phyloP scores from a whole-genome alignment of 2,888 invertebrate species.

The Amaurobius ferox region DNA sequence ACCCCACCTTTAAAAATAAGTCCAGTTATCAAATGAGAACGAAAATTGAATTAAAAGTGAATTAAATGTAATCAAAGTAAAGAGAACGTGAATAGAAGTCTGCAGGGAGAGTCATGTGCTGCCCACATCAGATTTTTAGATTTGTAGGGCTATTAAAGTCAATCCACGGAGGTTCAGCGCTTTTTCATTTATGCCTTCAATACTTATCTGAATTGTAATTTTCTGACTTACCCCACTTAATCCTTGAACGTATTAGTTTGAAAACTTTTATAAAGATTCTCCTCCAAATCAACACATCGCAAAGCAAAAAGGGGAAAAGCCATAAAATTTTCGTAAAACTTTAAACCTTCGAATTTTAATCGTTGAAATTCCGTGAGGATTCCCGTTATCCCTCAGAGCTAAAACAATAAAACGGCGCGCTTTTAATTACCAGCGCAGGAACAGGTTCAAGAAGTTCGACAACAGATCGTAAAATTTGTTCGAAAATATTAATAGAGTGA shows the following conservation, averaged over 20 bases:
- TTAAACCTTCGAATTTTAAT: constrained; percentile 42
- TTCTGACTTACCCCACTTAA: background rate
- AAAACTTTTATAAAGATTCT: constrained; percentile 1
- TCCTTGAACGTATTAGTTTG: too few relatives aligned
- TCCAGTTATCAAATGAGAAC: too few relatives aligned
- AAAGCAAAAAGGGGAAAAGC: constrained; percentile 3
- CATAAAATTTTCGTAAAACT: constrained; percentile 28
- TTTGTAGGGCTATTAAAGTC: too few relatives aligned
- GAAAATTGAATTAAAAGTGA: too few relatives aligned
- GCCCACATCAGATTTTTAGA: too few relatives aligned
- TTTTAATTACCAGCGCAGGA: constrained; percentile 42
- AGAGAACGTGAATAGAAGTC: too few relatives aligned
- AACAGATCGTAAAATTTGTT: constrained; percentile 56
- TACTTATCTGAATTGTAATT: too few relatives aligned
- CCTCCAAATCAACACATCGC: background rate
- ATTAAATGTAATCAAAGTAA: too few relatives aligned
- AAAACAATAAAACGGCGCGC: constrained; percentile 50
- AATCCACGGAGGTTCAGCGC: too few relatives aligned
- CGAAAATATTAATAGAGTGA: constrained; percentile 32
- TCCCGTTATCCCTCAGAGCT: constrained; percentile 30
- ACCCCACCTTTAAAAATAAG: too few relatives aligned
- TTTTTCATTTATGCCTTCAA: too few relatives aligned
- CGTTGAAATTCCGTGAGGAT: constrained; percentile 19
- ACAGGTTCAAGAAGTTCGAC: constrained; percentile 63
- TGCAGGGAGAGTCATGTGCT: too few relatives aligned